Conservation (phyloP, 2,113 vertebrate genomes). For the Sporophila hypoxantha region DNA sequence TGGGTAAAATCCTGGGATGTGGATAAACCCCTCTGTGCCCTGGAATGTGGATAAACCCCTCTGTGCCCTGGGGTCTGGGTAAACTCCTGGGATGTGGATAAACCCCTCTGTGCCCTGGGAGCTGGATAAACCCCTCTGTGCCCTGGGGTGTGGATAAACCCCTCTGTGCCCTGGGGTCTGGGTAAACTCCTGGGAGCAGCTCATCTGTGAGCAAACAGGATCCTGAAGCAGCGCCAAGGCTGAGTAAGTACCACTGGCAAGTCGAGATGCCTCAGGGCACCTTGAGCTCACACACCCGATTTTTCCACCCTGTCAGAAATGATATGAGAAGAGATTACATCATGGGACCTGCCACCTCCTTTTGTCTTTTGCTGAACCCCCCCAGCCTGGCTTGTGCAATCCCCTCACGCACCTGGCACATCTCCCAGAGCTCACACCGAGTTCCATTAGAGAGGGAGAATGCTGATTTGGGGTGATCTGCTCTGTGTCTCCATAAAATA, state of each 20-base stretch:
- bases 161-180: too few species aligned
- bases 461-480: neutral
- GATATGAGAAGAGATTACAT: neutral
- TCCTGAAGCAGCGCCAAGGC: neutral
- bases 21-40: too few species aligned
- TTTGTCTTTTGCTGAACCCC: neutral
- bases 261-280: slow-evolving; percentile 10
- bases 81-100: too few species aligned
- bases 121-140: too few species aligned
- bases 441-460: neutral
- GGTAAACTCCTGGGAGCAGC: neutral
- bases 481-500: neutral
- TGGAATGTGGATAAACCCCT: too few species aligned
- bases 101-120: too few species aligned
- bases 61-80: neutral
- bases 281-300: slow-evolving; percentile 5
- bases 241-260: slow-evolving; percentile 11
- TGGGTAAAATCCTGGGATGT: too few species aligned
- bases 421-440: neutral
- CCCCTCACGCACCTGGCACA: neutral
- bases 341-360: neutral
- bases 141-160: too few species aligned
- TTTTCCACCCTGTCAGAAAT: slow-evolving; percentile 26
- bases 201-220: neutral
- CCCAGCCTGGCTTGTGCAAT: neutral